phyloP scores from a whole-genome alignment of 2,113 vertebrate species.

The Ahaetulla prasina region DNA sequence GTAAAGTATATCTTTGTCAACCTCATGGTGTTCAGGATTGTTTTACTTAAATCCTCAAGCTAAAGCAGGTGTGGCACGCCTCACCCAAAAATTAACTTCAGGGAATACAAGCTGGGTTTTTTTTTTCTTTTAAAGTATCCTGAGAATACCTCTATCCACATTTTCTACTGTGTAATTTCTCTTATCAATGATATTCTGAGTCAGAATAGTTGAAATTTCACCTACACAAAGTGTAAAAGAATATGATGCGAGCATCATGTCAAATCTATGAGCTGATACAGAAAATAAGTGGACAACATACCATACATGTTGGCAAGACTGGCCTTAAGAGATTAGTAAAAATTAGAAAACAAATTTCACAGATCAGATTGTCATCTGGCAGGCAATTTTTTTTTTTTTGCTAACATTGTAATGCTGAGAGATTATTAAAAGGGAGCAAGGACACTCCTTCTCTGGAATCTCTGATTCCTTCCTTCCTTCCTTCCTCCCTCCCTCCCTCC shows the following conservation, averaged over 20 bases:
- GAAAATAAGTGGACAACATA: background rate
- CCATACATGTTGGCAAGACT: background rate
- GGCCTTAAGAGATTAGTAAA: background rate
- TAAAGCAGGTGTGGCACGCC: background rate
- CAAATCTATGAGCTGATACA: background rate
- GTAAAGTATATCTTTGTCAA: too few relatives aligned
- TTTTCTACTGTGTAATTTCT: background rate
- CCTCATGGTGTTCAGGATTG: accelerated
- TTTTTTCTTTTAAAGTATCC: background rate
- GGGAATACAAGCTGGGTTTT: background rate
- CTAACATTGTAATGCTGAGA: background rate
- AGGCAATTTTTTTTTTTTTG: background rate
- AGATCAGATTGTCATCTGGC: background rate
- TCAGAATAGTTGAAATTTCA: background rate
- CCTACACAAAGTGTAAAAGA: background rate
- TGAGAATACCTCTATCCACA: background rate
- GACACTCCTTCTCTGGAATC: background rate
- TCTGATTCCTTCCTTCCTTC: background rate
- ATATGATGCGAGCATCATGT: background rate
- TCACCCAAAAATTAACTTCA: background rate
- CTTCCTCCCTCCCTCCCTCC: background rate
- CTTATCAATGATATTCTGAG: background rate
- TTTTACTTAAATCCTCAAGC: too few relatives aligned
- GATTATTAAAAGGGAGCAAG: background rate
- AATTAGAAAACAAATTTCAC: background rate